Evolutionary conservation across 2,797 vertebrate genomes (phyloP).

Genomic region (Pangasius sanitwongsei): DNA sequence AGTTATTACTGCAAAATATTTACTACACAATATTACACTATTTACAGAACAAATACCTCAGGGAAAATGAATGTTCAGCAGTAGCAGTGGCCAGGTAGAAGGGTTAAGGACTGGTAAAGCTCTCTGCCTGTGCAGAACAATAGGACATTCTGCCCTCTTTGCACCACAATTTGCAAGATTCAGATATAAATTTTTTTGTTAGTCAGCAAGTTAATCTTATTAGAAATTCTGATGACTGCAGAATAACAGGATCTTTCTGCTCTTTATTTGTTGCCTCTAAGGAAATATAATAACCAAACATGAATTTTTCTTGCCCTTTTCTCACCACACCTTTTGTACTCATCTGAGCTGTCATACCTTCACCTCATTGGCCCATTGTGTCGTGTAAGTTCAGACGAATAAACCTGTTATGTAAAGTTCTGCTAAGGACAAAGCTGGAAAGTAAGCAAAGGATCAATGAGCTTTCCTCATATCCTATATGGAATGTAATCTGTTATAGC

Average conservation of each 20-base stretch:
- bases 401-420: conserved; percentile 33
- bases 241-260: conserved; percentile 42
- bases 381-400: conserved; percentile 6
- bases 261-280: conserved; percentile 23
- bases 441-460: conserved; percentile 35
- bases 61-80: conserved; percentile 36
- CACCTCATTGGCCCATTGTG: conserved; percentile 18
- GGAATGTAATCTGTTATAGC: background rate
- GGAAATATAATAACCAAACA: conserved; percentile 32
- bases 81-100: conserved; percentile 16
- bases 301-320: conserved; percentile 27
- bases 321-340: conserved; percentile 11
- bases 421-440: conserved; percentile 8
- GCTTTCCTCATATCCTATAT: conserved; percentile 29
- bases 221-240: conserved; percentile 55
- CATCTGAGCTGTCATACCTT: background rate
- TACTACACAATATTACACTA: conserved; percentile 21
- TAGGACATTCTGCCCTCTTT: conserved; percentile 38
- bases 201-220: conserved; percentile 59
- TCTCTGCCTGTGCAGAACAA: conserved; percentile 42
- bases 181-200: conserved; percentile 51
- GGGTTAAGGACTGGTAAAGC: conserved; percentile 28
- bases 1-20: conserved; percentile 27
- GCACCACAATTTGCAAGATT: conserved; percentile 50
- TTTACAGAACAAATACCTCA: conserved; percentile 33